Percentiles rank a stretch among this genome's conserved stretches.
Conservation (phyloP, 2,888 invertebrate species). For the Ernsta delagoae region DNA sequence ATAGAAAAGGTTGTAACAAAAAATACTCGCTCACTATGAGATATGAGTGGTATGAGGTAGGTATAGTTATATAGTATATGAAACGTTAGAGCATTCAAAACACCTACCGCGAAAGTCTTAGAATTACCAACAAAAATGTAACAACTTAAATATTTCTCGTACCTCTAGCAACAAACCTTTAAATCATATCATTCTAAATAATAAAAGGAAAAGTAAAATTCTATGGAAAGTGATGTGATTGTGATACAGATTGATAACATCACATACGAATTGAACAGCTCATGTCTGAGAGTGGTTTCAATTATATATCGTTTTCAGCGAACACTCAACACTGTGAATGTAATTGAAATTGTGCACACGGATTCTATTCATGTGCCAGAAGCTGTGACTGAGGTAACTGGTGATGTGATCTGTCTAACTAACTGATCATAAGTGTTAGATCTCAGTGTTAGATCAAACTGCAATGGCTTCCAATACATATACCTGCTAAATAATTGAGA, state of each 20-base stretch:
- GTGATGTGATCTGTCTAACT: background rate
- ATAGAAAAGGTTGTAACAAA: slow-evolving; percentile 17
- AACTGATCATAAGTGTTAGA: background rate
- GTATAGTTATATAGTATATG: background rate
- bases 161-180: background rate
- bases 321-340: background rate
- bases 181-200: background rate
- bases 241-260: background rate
- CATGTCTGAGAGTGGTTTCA: background rate
- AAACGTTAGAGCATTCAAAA: background rate
- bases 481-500: too few species aligned
- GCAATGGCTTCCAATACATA: background rate
- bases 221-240: background rate
- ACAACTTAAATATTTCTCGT: background rate
- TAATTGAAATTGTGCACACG: slow-evolving; percentile 6
- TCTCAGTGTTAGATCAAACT: too few species aligned
- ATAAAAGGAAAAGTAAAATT: background rate
- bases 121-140: background rate
- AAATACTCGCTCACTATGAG: background rate
- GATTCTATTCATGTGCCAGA: background rate
- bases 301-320: slow-evolving; percentile 10
- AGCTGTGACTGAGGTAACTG: background rate
- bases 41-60: background rate
- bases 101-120: too few species aligned
- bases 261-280: background rate